Conservation (phyloP, 2,113 vertebrate species). For the Crotalus horridus region DNA sequence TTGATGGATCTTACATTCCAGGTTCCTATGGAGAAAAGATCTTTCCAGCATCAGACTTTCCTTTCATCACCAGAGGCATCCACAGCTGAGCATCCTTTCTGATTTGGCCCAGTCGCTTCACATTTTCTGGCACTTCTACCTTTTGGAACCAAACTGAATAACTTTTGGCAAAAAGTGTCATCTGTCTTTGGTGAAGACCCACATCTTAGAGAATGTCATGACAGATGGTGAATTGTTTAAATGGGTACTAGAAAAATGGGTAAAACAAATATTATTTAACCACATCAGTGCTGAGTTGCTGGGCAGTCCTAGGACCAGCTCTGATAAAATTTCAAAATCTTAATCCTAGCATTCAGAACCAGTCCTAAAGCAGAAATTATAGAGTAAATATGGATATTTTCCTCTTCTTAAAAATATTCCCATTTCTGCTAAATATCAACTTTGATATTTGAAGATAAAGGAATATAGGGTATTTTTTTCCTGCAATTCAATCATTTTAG, state of each 20-base stretch:
- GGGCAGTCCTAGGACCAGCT: neutral
- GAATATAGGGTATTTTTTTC: neutral
- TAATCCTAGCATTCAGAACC: neutral
- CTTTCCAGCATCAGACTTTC: too few relatives aligned
- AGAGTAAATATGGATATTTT: neutral
- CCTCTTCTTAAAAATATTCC: neutral
- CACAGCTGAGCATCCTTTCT: too few relatives aligned
- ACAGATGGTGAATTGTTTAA: too few relatives aligned
- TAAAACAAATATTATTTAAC: neutral
- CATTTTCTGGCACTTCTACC: too few relatives aligned
- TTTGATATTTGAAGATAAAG: neutral
- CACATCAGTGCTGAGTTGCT: neutral
- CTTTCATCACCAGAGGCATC: too few relatives aligned
- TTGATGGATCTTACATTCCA: too few relatives aligned
- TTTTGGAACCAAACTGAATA: neutral
- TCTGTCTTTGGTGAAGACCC: neutral
- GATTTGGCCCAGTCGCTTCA: too few relatives aligned
- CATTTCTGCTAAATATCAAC: neutral
- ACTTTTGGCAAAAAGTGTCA: neutral
- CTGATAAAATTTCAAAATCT: neutral
- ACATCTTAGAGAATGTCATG: neutral
- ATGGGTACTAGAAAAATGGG: neutral
- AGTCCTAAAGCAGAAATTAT: neutral
- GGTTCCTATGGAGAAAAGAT: too few relatives aligned
- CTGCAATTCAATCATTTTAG: neutral